Evolutionary conservation across 2,797 vertebrate species (phyloP).

Genomic region (Rhabdomys pumilio): DNA sequence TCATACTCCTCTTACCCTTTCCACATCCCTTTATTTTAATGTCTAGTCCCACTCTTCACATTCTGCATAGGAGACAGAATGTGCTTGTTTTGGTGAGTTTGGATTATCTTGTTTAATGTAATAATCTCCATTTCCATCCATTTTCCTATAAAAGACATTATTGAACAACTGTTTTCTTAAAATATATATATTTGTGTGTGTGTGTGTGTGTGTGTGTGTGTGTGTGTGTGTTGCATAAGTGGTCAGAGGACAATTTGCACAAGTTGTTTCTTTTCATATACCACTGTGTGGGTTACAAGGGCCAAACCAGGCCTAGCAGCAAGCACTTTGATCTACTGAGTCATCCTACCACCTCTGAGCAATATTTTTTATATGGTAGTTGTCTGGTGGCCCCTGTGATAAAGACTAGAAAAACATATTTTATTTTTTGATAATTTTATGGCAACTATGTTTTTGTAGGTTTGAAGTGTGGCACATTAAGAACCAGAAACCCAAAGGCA

Average conservation of each 20-base stretch:
- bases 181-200: neutral
- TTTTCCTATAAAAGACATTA: neutral
- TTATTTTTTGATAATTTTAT: constrained; percentile 58
- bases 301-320: neutral
- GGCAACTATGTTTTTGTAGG: constrained; percentile 73
- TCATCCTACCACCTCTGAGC: neutral
- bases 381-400: neutral
- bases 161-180: neutral
- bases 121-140: neutral
- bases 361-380: constrained; percentile 27
- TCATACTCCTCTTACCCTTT: neutral
- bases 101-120: neutral
- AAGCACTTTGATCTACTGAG: neutral
- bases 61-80: neutral
- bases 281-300: neutral
- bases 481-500: constrained; percentile 64
- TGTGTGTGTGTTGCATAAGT: neutral
- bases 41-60: neutral
- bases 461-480: constrained; percentile 67
- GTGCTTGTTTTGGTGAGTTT: neutral
- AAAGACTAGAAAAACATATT: neutral
- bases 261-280: neutral
- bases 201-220: neutral
- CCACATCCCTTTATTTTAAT: neutral
- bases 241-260: neutral